Evolutionary conservation across 2,113 vertebrate genomes (phyloP), one percentile per base, ranked within the genome.

Genomic region (Thalassoma bifasciatum): DNA sequence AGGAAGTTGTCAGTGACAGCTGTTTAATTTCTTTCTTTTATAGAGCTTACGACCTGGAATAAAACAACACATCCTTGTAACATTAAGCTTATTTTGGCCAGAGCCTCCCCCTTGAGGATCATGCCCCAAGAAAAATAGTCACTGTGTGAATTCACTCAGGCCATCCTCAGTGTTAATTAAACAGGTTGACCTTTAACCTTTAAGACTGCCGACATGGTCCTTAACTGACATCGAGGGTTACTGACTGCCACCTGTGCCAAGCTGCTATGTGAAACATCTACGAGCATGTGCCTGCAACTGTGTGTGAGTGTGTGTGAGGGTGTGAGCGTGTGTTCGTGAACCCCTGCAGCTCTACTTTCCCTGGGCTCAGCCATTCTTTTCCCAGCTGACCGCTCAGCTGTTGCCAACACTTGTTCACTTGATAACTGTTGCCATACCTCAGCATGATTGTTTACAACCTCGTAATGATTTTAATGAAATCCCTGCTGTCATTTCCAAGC

Each of bases 351-450:
- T 89, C 70, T 69, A 90, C 91, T 93, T 93, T 94, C 92, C 76
- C 90, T 86, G 44, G 72, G 52, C 86, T 93, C 91, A 90, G 92
- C 88, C 87, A 85, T 93, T 93, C 88, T 86, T 79, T 75, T 75
- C 79, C 82, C 92, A 91, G 92, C 90, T 93, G 93, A 91, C 78
- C 56, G 13, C 84, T 90, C 93, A 94, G 93, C 92, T 94, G 93
- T 93, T 78, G 74, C 79, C 77, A 90, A 88, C 89, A 92, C 83
- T 90, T 92, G 89, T 89, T 69, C 54, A 50, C 76, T 77, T 65
- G 60, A 82, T 87, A 86, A 89, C 89, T 89, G 86, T 80, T 88
- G 88, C 81, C 65, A 12, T 60, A 60, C 66, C 68, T 82, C 77
- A 74, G 59, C n/a, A 38, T 26, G 37, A 49, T 50, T 52, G 72